These are phyloP conservation scores for Hippocampus zosterae DNA, from an alignment of 2,113 vertebrate genomes.

Conservation along the genomic window DNA sequence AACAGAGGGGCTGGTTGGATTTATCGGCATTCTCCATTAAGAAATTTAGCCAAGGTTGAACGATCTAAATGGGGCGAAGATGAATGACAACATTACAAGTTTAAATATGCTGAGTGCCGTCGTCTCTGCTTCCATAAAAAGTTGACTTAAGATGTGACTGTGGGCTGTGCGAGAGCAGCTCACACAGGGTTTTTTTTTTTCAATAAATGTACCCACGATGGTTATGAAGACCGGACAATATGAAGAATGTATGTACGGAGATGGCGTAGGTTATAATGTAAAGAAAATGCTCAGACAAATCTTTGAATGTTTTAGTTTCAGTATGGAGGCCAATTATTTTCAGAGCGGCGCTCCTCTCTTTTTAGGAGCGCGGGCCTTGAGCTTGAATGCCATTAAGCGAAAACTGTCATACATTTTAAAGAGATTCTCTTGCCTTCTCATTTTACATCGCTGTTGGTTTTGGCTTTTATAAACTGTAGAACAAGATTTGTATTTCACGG, in stretches of 20 bases:
- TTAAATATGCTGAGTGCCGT: background rate
- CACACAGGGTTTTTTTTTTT: background rate
- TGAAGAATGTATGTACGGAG: background rate
- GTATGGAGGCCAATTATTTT: conserved; percentile 55
- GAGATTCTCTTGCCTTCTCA: conserved; percentile 3
- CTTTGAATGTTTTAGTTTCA: conserved; percentile 34
- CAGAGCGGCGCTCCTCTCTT: conserved; percentile 37
- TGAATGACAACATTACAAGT: conserved; percentile 8
- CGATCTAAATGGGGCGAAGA: conserved; percentile 12
- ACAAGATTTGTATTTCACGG: background rate
- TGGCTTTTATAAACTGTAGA: background rate
- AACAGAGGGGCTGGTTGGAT: conserved; percentile 24
- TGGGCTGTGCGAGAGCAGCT: background rate
- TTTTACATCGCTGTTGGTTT: background rate
- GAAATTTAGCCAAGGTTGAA: conserved; percentile 18
- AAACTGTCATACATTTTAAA: conserved; percentile 30
- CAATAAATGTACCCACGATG: background rate
- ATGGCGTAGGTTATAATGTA: background rate
- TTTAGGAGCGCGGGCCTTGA: conserved; percentile 39
- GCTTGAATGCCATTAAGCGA: conserved; percentile 39
- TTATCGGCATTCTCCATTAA: conserved; percentile 13
- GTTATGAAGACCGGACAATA: background rate
- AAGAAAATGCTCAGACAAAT: conserved; percentile 1
- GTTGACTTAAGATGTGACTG: background rate
- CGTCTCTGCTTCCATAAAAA: background rate